Evolutionary conservation across 2,888 invertebrate species (phyloP), one percentile per base, ranked within the genome.

Genomic region (Spisula subtruncata): DNA sequence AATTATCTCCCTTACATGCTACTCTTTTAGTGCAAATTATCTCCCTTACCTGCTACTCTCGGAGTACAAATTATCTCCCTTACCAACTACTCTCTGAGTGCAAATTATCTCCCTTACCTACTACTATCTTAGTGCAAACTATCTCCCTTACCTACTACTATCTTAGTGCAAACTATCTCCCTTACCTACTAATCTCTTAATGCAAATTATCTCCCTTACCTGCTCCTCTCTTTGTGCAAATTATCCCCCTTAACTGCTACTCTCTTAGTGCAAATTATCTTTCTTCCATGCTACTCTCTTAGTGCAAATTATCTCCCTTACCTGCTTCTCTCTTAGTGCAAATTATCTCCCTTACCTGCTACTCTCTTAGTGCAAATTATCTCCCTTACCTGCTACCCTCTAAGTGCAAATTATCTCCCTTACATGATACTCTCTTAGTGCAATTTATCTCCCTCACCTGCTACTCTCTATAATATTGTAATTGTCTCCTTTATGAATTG

Each of bases 11-110:
- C 60, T 66, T 66, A 66, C 25, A 25, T 12, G 10, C 4, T 25
- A 66, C 60, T 51, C 51, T 48, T n/a, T n/a, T 5, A 41, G 41
- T 41, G 41, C 8, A 41, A 41, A 66, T 60, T 20, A 60, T 25
- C 60, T 66, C 25, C 25, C 60, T 66, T 66, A 66, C 25, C 1
- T 12, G 10, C 4, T 25, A 66, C 60, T 51, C 51, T 48, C 12
- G n/a, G 5, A 60, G n/a, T n/a, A 60, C n/a, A 10, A 60, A 60
- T 60, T n/a, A 60, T 60, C 60, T 60, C 60, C 60, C 60, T 60
- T 60, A 60, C n/a, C 1, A 0, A 20, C 1, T n/a, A 60, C 60
- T 51, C 51, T n/a, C 56, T 56, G 6, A 56, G 41, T 41, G 8
- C 20, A 1, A 18, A 18, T 56, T 56, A n/a, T 20, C 56, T 56